Percentiles rank a stretch among this genome's conserved stretches.
phyloP scores from a whole-genome alignment of 2,113 vertebrate species.

The Limanda limanda region DNA sequence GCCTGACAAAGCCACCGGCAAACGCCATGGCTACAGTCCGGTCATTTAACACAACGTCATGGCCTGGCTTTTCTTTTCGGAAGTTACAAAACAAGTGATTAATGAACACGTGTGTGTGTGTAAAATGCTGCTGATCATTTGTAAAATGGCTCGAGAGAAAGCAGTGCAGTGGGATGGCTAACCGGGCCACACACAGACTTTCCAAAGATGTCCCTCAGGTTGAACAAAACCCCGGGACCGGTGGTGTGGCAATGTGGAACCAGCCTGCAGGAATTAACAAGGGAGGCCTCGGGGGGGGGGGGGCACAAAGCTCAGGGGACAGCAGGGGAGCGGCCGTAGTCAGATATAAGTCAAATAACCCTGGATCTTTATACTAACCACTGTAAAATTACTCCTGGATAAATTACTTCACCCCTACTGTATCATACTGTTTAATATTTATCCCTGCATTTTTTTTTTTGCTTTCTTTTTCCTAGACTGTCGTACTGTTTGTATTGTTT shows the following conservation, averaged over 20 bases:
- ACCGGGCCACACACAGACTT: conserved; percentile 58
- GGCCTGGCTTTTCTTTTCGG: conserved; percentile 46
- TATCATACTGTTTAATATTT: no score
- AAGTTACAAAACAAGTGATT: conserved; percentile 54
- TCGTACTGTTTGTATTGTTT: no score
- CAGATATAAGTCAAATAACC: conserved; percentile 47
- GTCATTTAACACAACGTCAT: no score
- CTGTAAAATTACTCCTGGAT: no score
- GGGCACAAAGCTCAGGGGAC: conserved; percentile 48
- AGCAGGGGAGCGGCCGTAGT: conserved; percentile 49
- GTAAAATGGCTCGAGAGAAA: conserved; percentile 54
- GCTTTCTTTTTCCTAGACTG: no score
- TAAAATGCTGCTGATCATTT: conserved; percentile 52
- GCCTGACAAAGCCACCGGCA: conserved; percentile 59
- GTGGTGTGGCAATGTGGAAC: conserved; percentile 78
- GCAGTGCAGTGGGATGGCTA: conserved; percentile 34
- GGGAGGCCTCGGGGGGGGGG: conserved; percentile 28
- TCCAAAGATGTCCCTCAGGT: conserved; percentile 22
- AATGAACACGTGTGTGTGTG: conserved; percentile 60
- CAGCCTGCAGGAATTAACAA: conserved; percentile 73
- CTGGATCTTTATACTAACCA: no score
- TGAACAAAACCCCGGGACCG: conserved; percentile 51
- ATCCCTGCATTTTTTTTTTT: no score
- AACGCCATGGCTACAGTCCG: conserved; percentile 50
- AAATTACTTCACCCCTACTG: no score